Conservation (phyloP, 2,888 invertebrate genomes). For the Yponomeuta plumbellus region DNA sequence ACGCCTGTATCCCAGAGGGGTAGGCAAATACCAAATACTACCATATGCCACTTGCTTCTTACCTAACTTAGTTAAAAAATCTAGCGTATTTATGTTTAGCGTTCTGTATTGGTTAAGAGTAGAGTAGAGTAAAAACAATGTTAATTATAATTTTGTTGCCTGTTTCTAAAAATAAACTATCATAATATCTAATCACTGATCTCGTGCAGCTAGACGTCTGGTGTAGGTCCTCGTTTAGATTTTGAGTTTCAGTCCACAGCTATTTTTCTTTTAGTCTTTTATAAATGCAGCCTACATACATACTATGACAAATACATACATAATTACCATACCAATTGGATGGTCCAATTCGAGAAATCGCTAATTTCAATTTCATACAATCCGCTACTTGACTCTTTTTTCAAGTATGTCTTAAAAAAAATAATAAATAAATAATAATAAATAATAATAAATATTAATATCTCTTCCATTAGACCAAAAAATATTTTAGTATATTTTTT, state of each 20-base stretch:
- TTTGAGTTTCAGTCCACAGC: not conserved
- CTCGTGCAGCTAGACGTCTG: not conserved
- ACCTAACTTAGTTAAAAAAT: not conserved
- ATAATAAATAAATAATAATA: too few relatives aligned
- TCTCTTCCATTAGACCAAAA: too few relatives aligned
- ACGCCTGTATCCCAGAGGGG: too few relatives aligned
- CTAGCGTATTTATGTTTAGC: not conserved
- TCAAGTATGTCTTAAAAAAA: too few relatives aligned
- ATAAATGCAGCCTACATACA: too few relatives aligned
- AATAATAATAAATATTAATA: too few relatives aligned
- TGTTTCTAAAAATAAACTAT: not conserved
- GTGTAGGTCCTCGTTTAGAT: not conserved
- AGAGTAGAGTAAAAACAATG: not conserved
- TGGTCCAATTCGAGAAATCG: too few relatives aligned
- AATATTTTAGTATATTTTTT: too few relatives aligned
- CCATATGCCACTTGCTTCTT: not conserved
- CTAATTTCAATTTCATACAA: too few relatives aligned
- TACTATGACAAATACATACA: too few relatives aligned
- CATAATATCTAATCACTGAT: not conserved
- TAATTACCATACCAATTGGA: too few relatives aligned
- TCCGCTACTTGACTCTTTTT: too few relatives aligned
- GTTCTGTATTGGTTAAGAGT: not conserved
- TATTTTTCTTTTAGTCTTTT: not conserved
- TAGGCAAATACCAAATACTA: not conserved
- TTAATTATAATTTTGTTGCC: not conserved